These are phyloP conservation scores for Acronicta leporina DNA, from an alignment of 2,888 invertebrate genomes.

Conservation along the genomic window DNA sequence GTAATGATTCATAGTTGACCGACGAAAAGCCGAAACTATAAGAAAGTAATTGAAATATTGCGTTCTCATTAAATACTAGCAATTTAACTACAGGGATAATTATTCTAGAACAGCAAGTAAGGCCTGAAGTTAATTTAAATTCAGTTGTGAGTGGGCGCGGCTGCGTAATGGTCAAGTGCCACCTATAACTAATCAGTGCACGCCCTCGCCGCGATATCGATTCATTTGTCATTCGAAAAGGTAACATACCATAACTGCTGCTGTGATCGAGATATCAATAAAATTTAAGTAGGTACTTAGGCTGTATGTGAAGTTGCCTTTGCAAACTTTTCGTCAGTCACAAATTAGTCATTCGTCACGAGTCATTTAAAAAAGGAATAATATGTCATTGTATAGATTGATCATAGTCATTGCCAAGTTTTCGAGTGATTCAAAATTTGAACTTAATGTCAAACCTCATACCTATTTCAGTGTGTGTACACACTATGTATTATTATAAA, in stretches of 20 bases:
- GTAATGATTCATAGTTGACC: too few species aligned
- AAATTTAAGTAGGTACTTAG: slow-evolving; percentile 13
- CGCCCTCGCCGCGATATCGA: slow-evolving; percentile 67
- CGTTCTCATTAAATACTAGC: neutral
- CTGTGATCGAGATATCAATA: slow-evolving; percentile 44
- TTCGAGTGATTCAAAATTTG: slow-evolving; percentile 3
- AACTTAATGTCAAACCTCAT: neutral
- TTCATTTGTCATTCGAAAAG: slow-evolving; percentile 75
- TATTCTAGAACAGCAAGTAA: slow-evolving; percentile 59
- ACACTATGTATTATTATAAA: too few species aligned
- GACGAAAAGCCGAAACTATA: too few species aligned
- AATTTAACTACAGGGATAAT: neutral
- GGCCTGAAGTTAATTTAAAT: slow-evolving; percentile 71
- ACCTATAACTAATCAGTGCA: slow-evolving; percentile 80
- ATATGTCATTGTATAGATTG: neutral
- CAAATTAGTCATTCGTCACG: too few species aligned
- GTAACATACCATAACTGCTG: slow-evolving; percentile 46
- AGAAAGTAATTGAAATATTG: neutral
- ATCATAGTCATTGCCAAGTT: slow-evolving; percentile 6
- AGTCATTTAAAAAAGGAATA: slow-evolving; percentile 20
- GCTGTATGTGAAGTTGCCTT: slow-evolving; percentile 24
- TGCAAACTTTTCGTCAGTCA: slow-evolving; percentile 1
- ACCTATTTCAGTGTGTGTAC: too few species aligned
- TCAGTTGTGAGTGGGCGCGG: slow-evolving; percentile 77
- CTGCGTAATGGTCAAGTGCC: slow-evolving; percentile 75